Evolutionary conservation across 2,888 invertebrate species (phyloP).

Genomic region (Melinaea marsaeus): DNA sequence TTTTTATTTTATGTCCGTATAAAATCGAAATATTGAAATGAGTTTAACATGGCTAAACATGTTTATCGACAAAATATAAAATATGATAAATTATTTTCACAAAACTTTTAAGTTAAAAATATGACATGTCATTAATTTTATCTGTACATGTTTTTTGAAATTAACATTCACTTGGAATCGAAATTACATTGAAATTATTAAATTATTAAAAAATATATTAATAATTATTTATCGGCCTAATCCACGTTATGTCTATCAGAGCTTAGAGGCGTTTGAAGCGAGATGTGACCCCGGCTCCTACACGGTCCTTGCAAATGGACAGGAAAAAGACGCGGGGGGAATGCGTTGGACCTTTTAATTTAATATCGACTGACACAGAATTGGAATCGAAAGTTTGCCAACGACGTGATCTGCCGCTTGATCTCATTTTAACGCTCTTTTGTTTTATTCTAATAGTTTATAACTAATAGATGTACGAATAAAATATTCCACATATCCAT

Average conservation of each 20-base stretch:
- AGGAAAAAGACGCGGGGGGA: slow-evolving; percentile 76
- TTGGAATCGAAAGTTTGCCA: slow-evolving; percentile 74
- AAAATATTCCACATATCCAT: background rate
- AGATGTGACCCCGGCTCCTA: slow-evolving; percentile 72
- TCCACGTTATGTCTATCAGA: slow-evolving; percentile 46
- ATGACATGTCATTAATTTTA: too few relatives aligned
- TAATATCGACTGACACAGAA: slow-evolving; percentile 77
- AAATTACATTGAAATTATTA: slow-evolving; percentile 11
- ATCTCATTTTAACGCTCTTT: slow-evolving; percentile 51
- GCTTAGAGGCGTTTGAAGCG: slow-evolving; percentile 53
- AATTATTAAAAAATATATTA: slow-evolving; percentile 24
- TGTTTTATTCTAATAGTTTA: slow-evolving; percentile 51
- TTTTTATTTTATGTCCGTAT: too few relatives aligned
- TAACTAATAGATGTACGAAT: background rate
- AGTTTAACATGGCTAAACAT: too few relatives aligned
- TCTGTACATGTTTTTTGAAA: too few relatives aligned
- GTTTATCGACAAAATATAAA: too few relatives aligned
- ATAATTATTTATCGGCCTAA: slow-evolving; percentile 36
- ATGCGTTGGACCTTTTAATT: slow-evolving; percentile 77
- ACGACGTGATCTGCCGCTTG: slow-evolving; percentile 68
- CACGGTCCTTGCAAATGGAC: slow-evolving; percentile 77
- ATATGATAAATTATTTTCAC: too few relatives aligned
- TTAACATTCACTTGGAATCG: background rate
- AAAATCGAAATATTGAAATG: too few relatives aligned
- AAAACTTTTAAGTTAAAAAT: too few relatives aligned